Evolutionary conservation across 2,113 vertebrate genomes (phyloP), one percentile per base, ranked within the genome.

Genomic region (Tenrec ecaudatus): DNA sequence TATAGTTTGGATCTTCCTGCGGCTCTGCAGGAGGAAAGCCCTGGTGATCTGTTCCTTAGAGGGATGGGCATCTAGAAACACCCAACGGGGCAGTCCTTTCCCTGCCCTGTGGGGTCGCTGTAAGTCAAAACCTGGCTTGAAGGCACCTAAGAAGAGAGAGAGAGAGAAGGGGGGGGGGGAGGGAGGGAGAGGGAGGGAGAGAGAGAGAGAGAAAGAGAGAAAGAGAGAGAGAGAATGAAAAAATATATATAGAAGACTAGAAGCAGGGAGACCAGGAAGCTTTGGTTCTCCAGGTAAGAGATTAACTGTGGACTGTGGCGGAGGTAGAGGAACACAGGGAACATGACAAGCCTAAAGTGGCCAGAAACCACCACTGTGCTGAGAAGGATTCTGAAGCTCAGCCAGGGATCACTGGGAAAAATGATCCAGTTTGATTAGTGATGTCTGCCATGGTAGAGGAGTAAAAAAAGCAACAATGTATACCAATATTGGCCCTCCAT

Each of bases 291-390:
- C 68, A n/a, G 11, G 7, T 2, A 40, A 93, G 60, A 91, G 9
- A 16, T 47, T 5, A 76, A 77, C 5, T 0, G 0, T 4, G 16
- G 23, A 31, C 38, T n/a, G 17, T 1, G 82, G 14, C 1, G 22
- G 43, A 78, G 29, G 62, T 31, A 19, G 10, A 22, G 5, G 10
- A 53, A 25, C 43, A 17, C 0, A 1, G 47, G 40, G 27, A 88
- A 19, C 40, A 17, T 38, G 57, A 80, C 9, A 33, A 71, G n/a
- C 12, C 14, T 9, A 5, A 92, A 91, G n/a, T 36, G 2, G 66
- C 43, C 22, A 79, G n/a, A 31, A 20, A 0, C 23, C 25, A 77
- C 73, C 33, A 43, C 66, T 53, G 20, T 47, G 4, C 38, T 76
- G 62, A 89, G 27, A 81, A 66, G 31, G 36, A 53, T 31, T 31